Percentiles rank a stretch among this genome's conserved stretches.
phyloP scores from a whole-genome alignment of 2,797 vertebrate species.

The Epinephelus awoara region DNA sequence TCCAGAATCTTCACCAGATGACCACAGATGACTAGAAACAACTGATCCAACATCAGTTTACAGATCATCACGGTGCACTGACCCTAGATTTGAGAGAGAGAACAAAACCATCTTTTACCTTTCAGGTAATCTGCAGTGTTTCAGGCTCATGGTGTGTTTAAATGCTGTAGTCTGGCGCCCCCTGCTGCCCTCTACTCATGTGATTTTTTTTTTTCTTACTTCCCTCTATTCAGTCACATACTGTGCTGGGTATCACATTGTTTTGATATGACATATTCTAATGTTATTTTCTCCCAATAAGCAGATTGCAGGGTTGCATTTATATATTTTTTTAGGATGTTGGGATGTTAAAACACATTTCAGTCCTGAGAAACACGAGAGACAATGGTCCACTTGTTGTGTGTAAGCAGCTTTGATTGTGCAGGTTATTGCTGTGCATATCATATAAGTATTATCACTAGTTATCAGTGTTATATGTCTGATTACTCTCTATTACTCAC shows the following conservation, averaged over 20 bases:
- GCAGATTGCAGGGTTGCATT: not conserved
- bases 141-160: not conserved
- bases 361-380: not conserved
- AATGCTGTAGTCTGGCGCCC: conserved; percentile 61
- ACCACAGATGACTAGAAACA: not conserved
- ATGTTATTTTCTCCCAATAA: not conserved
- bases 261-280: too few species aligned
- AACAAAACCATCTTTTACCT: conserved; percentile 11
- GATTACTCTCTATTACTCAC: not conserved
- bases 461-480: not conserved
- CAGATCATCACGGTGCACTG: not conserved
- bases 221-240: too few species aligned
- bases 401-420: not conserved
- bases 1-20: not conserved
- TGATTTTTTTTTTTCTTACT: too few species aligned
- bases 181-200: conserved; percentile 48
- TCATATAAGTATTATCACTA: not conserved
- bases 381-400: not conserved
- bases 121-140: conserved; percentile 7
- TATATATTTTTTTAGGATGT: not conserved
- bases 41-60: not conserved
- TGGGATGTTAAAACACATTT: not conserved
- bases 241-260: too few species aligned
- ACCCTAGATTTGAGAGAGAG: not conserved
- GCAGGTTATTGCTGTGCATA: not conserved